Conservation (phyloP, 2,888 invertebrate genomes). For the Dryadula phaetusa region DNA sequence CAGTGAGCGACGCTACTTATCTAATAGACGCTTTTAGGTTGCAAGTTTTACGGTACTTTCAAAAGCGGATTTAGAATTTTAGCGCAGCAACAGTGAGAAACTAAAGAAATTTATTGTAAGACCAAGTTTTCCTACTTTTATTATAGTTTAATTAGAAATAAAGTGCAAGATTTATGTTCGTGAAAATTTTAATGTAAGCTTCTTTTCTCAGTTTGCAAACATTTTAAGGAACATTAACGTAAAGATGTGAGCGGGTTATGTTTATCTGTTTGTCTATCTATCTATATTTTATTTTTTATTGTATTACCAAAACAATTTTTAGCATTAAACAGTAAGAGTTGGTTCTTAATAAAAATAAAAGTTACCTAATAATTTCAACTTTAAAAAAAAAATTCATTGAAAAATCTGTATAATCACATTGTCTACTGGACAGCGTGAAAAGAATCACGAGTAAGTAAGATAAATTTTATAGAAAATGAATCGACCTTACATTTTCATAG, state of each 20-base stretch:
- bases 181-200: background rate
- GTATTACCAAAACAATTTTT: too few relatives aligned
- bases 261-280: too few relatives aligned
- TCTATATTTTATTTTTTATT: too few relatives aligned
- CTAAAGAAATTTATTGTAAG: slow-evolving; percentile 30
- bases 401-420: too few relatives aligned
- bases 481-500: background rate
- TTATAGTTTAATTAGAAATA: slow-evolving; percentile 25
- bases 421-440: background rate
- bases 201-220: background rate
- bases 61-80: slow-evolving; percentile 35
- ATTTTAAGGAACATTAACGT: too few relatives aligned
- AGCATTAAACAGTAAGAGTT: too few relatives aligned
- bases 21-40: slow-evolving; percentile 24
- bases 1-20: slow-evolving; percentile 13
- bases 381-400: background rate
- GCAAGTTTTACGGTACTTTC: slow-evolving; percentile 27
- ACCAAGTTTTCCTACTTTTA: slow-evolving; percentile 28
- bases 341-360: too few relatives aligned
- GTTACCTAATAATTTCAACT: too few relatives aligned
- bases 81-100: slow-evolving; percentile 25
- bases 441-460: slow-evolving; percentile 1
- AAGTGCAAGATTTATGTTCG: background rate
- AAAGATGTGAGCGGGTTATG: too few relatives aligned
- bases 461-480: background rate